These are phyloP conservation scores for Nyctibius grandis DNA, from an alignment of 2,797 vertebrate genomes.

Conservation along the genomic window DNA sequence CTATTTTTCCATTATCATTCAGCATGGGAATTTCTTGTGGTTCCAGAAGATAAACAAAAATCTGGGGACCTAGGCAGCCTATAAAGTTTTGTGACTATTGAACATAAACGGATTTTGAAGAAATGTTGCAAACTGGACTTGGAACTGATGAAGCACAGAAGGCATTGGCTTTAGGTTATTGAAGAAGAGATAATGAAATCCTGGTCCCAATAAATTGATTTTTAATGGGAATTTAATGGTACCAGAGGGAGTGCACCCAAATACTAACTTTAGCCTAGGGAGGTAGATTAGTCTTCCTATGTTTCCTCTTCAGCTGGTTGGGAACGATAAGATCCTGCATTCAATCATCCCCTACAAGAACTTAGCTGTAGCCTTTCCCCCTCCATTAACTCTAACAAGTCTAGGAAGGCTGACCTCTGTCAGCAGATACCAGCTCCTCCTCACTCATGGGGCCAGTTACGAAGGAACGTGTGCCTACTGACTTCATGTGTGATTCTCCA, in stretches of 20 bases:
- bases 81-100: background rate
- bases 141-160: background rate
- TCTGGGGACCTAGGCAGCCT: background rate
- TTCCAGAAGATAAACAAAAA: background rate
- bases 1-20: background rate
- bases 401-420: background rate
- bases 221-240: slow-evolving; percentile 45
- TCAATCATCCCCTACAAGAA: background rate
- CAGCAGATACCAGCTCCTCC: background rate
- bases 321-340: background rate
- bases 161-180: background rate
- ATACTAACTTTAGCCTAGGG: slow-evolving; percentile 23
- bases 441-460: fast-evolving
- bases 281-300: background rate
- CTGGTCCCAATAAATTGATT: background rate
- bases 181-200: slow-evolving; percentile 29
- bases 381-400: background rate
- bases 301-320: slow-evolving; percentile 4
- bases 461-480: background rate
- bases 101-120: background rate
- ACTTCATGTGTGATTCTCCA: background rate
- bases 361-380: background rate
- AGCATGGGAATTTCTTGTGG: background rate
- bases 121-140: background rate
- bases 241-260: background rate